A percentile compares a stretch with the other conserved stretches of the same genome.
These are phyloP conservation scores for Sesamia nonagrioides DNA, from an alignment of 1,140 invertebrate species.

Conservation along the genomic window DNA sequence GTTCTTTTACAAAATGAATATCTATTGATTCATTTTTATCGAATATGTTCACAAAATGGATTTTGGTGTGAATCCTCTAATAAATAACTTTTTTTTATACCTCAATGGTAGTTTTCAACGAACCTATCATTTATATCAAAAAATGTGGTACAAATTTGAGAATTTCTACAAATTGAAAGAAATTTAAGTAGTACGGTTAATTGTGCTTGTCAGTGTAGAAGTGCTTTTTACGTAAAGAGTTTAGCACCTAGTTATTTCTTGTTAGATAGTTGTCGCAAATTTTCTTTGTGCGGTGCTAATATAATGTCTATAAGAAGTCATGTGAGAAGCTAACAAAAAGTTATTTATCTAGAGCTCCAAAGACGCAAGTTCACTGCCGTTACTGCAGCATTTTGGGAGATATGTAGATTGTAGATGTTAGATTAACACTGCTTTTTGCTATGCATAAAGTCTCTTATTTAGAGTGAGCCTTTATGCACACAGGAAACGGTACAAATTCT, in stretches of 20 bases:
- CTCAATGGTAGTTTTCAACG: conserved; percentile 26
- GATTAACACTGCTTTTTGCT: neutral
- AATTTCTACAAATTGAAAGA: conserved; percentile 16
- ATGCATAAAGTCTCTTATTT: no score
- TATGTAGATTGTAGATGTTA: neutral
- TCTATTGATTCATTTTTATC: neutral
- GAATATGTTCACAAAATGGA: no score
- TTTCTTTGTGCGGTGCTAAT: neutral
- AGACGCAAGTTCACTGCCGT: neutral
- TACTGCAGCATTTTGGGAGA: neutral
- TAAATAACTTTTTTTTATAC: no score
- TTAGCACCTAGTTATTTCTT: neutral
- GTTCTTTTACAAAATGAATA: no score
- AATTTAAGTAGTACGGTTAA: conserved; percentile 13
- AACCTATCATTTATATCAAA: neutral
- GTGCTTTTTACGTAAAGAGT: neutral
- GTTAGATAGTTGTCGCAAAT: conserved; percentile 3
- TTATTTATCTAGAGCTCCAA: conserved; percentile 9
- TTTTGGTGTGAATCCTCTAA: no score
- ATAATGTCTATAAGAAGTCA: conserved; percentile 14
- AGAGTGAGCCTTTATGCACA: no score
- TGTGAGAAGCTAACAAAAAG: conserved; percentile 33
- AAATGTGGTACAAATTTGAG: neutral
- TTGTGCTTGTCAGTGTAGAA: conserved; percentile 19
- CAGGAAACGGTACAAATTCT: no score